Base-by-base conservation (phyloP, 2,888 invertebrate species). In the Eumacrocentrus americanus region DNA sequence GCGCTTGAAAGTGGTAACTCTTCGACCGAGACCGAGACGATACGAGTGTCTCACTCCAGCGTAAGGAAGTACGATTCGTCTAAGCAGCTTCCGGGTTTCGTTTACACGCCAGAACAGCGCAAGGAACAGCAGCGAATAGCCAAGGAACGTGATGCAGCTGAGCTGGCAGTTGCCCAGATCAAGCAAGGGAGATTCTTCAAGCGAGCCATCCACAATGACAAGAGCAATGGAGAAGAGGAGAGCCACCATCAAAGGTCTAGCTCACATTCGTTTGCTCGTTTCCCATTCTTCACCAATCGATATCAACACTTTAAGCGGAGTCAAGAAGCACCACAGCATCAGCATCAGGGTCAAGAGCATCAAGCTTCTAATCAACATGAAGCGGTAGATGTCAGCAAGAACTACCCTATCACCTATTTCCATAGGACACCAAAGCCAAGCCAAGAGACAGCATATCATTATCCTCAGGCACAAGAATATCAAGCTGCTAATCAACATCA, bases 1-100 rank as follows among this genome's bases (percentile, higher is more conserved):
- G 74, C 73, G 2, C 64, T 79, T 6, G 76, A 79, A 58, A 71
- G 73, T 42, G 78, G 79, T 0, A 78, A 76, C 51, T 67, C 68
- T 0, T 74, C 73, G 2, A 75, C 75, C 6, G 72, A 73, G 29
- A 70, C 78, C 9, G 72, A 78, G 11, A 73, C 73, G 3, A 67
- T 78, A 11, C 70, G 71, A 4, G 76, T 78, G 40, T 72, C 73
- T 0, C 75, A 79, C 60, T 69, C 73, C 3, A 76, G 72, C 57
- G 70, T 72, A 3, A 67, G 70, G 58, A 75, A 75, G 64, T 61
- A 66, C 37, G 67, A 66, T 53, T 60, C 54, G 54, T 66, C 53
- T 20, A 40, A 63, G 44, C 56, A 58, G 47, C 63, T 67, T 66
- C 67, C 67, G 62, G 58, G 54, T 60, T 60, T 55, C 18, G 52